A percentile compares a stretch with the other conserved stretches of the same genome.
Evolutionary conservation across 1,140 invertebrate species (phyloP).

Genomic region (Planococcus citri): DNA sequence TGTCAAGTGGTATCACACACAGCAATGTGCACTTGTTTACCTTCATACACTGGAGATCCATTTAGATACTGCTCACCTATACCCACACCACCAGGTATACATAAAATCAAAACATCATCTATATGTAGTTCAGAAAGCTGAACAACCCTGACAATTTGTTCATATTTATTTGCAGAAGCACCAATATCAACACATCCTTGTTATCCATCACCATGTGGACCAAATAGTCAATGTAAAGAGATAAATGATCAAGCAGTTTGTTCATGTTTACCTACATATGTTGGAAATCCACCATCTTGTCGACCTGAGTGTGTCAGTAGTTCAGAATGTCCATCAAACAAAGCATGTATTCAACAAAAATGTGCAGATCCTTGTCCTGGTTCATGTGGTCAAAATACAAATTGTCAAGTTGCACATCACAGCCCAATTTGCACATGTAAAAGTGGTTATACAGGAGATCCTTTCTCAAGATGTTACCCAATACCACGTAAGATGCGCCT

Average conservation of each 20-base stretch:
- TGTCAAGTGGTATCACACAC: conserved; percentile 60
- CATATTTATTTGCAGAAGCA: conserved; percentile 21
- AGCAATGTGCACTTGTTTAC: conserved; percentile 55
- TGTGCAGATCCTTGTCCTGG: conserved; percentile 39
- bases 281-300: conserved; percentile 35
- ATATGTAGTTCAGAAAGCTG: background rate
- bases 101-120: conserved; percentile 6
- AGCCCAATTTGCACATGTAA: conserved; percentile 39
- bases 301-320: conserved; percentile 38
- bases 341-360: conserved; percentile 39
- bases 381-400: conserved; percentile 39
- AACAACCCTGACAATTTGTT: background rate
- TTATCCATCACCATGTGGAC: conserved; percentile 39
- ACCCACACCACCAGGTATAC: conserved; percentile 28
- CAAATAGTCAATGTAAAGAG: conserved; percentile 39
- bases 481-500: conserved; percentile 35
- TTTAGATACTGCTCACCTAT: conserved; percentile 48
- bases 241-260: conserved; percentile 38
- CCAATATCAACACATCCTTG: conserved; percentile 36
- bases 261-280: conserved; percentile 36
- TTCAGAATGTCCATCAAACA: conserved; percentile 36
- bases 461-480: conserved; percentile 38
- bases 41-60: conserved; percentile 61
- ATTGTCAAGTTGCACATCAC: conserved; percentile 36
- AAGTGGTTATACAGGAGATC: conserved; percentile 40